Evolutionary conservation across 2,888 invertebrate species (phyloP).

Genomic region (Scrobipalpa costella): DNA sequence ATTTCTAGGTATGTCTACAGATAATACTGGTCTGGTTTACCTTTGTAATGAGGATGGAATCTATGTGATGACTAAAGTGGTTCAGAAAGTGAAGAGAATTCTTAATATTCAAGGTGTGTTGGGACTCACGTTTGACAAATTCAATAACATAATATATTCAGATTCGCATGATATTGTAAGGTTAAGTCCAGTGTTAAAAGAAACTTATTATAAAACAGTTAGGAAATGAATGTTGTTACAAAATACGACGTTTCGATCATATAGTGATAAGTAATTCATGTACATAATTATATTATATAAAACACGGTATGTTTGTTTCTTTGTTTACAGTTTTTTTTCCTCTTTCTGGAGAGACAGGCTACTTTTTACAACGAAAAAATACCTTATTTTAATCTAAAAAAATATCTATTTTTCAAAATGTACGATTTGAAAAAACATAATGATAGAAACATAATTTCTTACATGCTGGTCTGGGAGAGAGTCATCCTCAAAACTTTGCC

Average conservation of each 20-base stretch:
- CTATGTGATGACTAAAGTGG: slow-evolving; percentile 54
- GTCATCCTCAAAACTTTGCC: no score
- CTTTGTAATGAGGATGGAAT: slow-evolving; percentile 66
- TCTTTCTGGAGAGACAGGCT: no score
- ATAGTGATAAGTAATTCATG: not conserved
- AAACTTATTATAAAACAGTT: slow-evolving; percentile 10
- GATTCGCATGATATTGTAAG: slow-evolving; percentile 60
- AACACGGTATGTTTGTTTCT: no score
- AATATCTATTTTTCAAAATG: no score
- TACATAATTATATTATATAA: no score
- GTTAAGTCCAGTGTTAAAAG: slow-evolving; percentile 10
- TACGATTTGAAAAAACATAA: no score
- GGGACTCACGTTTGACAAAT: slow-evolving; percentile 61
- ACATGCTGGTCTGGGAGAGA: no score
- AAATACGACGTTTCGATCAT: no score
- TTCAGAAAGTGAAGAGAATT: slow-evolving; percentile 56
- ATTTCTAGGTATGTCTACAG: slow-evolving; percentile 59
- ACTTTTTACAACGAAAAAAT: no score
- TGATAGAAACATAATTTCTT: no score
- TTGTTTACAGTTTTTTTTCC: no score
- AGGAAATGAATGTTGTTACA: not conserved
- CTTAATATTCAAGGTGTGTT: slow-evolving; percentile 57
- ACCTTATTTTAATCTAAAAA: no score
- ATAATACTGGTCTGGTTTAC: slow-evolving; percentile 56
- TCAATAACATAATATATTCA: slow-evolving; percentile 65